A percentile compares a stretch with the other conserved stretches of the same genome.
phyloP scores from a whole-genome alignment of 2,888 invertebrate species.

The Drosophila greeni region DNA sequence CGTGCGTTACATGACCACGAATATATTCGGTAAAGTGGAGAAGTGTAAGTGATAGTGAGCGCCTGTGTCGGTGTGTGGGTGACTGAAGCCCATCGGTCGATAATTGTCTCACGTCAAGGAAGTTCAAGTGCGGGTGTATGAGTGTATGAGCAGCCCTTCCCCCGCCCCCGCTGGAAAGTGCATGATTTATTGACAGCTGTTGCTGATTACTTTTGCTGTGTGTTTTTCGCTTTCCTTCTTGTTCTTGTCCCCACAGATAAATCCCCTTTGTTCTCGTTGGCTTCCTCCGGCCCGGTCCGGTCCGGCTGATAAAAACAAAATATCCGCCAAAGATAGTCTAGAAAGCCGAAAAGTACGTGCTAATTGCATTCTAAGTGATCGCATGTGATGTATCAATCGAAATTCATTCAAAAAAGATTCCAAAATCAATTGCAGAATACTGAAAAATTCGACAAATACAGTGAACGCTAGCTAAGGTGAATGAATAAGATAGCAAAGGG shows the following conservation, averaged over 20 bases:
- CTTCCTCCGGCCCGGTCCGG: constrained; percentile 2
- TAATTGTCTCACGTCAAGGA: constrained; percentile 30
- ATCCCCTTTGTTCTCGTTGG: constrained; percentile 54
- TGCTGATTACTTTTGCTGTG: constrained; percentile 25
- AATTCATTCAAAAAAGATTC: constrained; percentile 7
- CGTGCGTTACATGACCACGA: constrained; percentile 41
- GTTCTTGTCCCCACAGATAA: constrained; percentile 16
- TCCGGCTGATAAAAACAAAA: constrained; percentile 20
- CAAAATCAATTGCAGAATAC: constrained; percentile 10
- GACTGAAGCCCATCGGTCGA: constrained; percentile 26
- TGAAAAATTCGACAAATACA: not conserved
- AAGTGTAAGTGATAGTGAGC: constrained; percentile 40
- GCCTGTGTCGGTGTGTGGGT: constrained; percentile 20
- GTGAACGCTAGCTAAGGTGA: not conserved
- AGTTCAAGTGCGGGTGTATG: constrained; percentile 30
- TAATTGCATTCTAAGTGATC: constrained; percentile 17
- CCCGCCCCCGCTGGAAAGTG: constrained; percentile 20
- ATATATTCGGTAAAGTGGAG: constrained; percentile 23
- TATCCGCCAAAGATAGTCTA: constrained; percentile 12
- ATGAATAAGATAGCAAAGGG: not conserved
- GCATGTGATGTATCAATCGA: constrained; percentile 5
- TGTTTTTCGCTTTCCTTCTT: constrained; percentile 3
- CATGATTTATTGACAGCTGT: constrained; percentile 46
- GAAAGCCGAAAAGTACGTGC: constrained; percentile 20
- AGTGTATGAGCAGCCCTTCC: constrained; percentile 2